phyloP scores from a whole-genome alignment of 2,113 vertebrate species.

The Xiphophorus couchianus region DNA sequence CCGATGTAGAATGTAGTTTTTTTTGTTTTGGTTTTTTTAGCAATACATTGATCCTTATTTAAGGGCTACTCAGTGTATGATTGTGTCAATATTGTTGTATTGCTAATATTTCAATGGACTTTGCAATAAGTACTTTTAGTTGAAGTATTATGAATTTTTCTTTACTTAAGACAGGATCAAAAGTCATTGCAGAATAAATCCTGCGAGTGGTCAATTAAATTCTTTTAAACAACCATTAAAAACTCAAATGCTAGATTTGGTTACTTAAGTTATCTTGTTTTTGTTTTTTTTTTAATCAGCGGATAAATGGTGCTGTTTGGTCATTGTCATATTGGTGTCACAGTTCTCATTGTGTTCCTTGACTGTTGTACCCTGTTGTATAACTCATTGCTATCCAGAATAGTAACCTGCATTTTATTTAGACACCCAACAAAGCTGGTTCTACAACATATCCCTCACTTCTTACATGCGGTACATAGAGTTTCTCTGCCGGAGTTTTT shows the following conservation, averaged over 20 bases:
- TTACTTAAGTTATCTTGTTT: no score
- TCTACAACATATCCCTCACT: neutral
- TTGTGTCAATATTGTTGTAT: no score
- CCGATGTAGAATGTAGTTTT: no score
- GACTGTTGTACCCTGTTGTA: neutral
- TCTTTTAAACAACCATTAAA: no score
- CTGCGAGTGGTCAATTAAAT: no score
- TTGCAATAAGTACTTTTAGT: no score
- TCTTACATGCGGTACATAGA: neutral
- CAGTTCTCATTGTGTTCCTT: neutral
- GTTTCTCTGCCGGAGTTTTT: neutral
- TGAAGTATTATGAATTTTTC: no score
- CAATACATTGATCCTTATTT: no score
- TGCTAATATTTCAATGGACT: no score
- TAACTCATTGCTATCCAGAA: neutral
- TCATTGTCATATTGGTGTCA: neutral
- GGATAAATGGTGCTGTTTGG: neutral
- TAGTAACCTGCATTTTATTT: neutral
- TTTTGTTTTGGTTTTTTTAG: no score
- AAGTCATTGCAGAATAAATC: neutral
- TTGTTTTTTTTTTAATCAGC: neutral
- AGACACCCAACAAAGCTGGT: neutral
- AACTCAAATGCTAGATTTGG: no score
- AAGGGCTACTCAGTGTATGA: no score
- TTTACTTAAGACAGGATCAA: neutral